Evolutionary conservation across 2,113 vertebrate species (phyloP).

Genomic region (Falco punctatus): DNA sequence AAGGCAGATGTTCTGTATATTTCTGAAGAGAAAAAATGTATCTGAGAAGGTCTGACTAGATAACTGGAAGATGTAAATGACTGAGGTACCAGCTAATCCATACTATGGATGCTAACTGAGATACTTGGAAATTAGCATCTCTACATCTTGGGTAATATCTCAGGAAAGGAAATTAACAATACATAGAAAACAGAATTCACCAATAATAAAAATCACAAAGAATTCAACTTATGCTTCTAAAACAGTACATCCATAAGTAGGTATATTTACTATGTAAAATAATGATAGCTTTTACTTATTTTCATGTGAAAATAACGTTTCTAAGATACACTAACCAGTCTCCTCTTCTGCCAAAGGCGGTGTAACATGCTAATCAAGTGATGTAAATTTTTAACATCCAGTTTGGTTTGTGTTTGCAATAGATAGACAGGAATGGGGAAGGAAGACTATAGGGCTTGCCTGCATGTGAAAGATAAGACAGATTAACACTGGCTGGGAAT

Average conservation of each 20-base stretch:
- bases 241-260: background rate
- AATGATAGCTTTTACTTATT: background rate
- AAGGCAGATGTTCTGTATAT: background rate
- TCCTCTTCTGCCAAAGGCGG: background rate
- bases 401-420: background rate
- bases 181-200: background rate
- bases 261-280: background rate
- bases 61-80: background rate
- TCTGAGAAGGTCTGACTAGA: background rate
- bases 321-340: background rate
- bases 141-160: background rate
- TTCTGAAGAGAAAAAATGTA: background rate
- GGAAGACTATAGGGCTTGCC: background rate
- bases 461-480: slow-evolving; percentile 28
- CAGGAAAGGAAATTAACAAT: background rate
- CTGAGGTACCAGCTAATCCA: background rate
- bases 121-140: background rate
- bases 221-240: background rate
- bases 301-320: background rate
- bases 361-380: background rate
- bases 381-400: background rate
- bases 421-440: background rate
- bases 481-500: slow-evolving; percentile 22
- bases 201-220: background rate
- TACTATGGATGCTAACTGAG: background rate